Evolutionary conservation across 2,113 vertebrate species (phyloP), one percentile per base, ranked within the genome.

Genomic region (Isurus oxyrinchus): DNA sequence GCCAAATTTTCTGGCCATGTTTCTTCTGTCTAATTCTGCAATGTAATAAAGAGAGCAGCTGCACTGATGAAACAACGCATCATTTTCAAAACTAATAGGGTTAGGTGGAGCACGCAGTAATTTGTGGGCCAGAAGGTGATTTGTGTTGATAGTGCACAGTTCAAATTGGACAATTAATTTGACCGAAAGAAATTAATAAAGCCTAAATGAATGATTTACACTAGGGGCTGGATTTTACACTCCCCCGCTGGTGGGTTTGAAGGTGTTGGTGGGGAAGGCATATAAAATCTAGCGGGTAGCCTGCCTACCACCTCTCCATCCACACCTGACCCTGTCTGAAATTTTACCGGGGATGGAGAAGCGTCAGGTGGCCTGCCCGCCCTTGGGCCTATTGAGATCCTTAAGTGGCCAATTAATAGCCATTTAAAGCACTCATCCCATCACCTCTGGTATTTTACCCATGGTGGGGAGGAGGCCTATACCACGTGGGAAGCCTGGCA

Each of bases 121-220:
- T 66, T 66, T 94, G n/a, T 40, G 59, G 90, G 90, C 90, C 21
- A 40, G n/a, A 59, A 63, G 57, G 59, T 93, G 57, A 94, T 63
- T 63, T 94, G 90, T 61, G n/a, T 40, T 94, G 90, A 66, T 94
- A 94, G 63, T 63, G 59, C 31, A 63, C 61, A 63, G 90, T 40
- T 63, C 90, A 40, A 63, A 63, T 94, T 94, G 59, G 90, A 49
- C 90, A 94, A 63, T 63, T 94, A 93, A 93, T 94, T 66, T 94
- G 59, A 94, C 59, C 6, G 72, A n/a, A 66, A 63, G n/a, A 5
- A 19, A 93, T 93, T 93, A 93, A 93, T 63, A 63, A 93, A n/a
- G 16, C 57, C 35, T 63, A 63, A 94, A 40, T 94, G n/a, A 21
- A 63, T 49, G 35, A 94, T 94, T 94, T 63, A n/a, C 59, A 63